phyloP scores from a whole-genome alignment of 2,888 invertebrate genomes.

The Agapostemon virescens region DNA sequence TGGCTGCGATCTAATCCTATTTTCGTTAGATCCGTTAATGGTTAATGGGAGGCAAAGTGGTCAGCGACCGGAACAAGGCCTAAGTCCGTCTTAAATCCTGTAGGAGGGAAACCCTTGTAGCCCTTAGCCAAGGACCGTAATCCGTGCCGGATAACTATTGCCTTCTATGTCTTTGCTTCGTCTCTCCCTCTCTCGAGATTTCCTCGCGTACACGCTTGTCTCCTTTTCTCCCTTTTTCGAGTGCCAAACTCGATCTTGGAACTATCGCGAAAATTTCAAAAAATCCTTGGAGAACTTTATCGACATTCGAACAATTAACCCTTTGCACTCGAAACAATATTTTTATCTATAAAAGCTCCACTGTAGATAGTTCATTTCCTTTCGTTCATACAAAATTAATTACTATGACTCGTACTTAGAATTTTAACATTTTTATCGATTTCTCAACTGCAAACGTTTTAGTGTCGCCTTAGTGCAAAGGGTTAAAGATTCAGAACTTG shows the following conservation, averaged over 20 bases:
- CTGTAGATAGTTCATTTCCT: no score
- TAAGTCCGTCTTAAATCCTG: constrained; percentile 81
- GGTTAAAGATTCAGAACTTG: no score
- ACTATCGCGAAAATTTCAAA: neutral
- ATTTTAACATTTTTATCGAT: no score
- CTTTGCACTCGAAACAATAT: no score
- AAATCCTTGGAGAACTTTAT: neutral
- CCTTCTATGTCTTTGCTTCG: constrained; percentile 40
- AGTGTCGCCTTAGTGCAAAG: no score
- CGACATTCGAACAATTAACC: neutral
- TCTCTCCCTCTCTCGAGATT: neutral
- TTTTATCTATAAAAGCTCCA: no score
- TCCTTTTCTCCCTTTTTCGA: constrained; percentile 10
- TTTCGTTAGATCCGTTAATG: constrained; percentile 80
- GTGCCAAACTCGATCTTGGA: constrained; percentile 26
- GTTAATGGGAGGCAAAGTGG: constrained; percentile 81
- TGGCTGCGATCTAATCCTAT: constrained; percentile 77
- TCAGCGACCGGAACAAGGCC: constrained; percentile 80
- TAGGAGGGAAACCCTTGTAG: constrained; percentile 73
- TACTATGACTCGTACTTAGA: no score
- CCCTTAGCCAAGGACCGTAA: constrained; percentile 75
- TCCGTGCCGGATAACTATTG: constrained; percentile 78
- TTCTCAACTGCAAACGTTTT: no score
- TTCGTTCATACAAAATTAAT: no score
- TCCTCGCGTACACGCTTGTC: no score